Conservation (phyloP, 2,113 vertebrate species). For the Psammodynastes pulverulentus region DNA sequence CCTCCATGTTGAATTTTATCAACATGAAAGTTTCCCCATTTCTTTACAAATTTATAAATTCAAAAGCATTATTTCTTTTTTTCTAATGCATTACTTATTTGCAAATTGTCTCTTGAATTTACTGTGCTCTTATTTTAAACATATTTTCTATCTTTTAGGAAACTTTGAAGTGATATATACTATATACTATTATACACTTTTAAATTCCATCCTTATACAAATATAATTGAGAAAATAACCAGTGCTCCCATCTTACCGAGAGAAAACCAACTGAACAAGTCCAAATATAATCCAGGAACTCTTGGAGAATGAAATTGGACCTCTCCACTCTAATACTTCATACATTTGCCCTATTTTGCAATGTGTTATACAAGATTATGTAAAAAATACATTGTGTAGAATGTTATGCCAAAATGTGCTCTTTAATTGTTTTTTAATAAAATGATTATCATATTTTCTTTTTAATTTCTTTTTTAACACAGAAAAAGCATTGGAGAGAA, state of each 20-base stretch:
- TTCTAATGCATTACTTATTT: background rate
- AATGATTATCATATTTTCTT: slow-evolving; percentile 9
- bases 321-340: background rate
- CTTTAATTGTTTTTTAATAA: slow-evolving; percentile 57
- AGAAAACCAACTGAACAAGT: background rate
- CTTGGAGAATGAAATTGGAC: background rate
- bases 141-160: background rate
- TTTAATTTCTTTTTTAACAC: background rate
- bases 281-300: background rate
- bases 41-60: background rate
- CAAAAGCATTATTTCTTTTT: background rate
- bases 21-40: background rate
- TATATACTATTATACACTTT: background rate
- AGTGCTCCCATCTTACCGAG: background rate
- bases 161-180: background rate
- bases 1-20: background rate
- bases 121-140: background rate
- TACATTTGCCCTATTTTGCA: background rate
- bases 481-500: background rate
- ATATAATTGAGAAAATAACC: background rate
- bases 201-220: background rate
- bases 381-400: background rate
- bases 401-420: slow-evolving; percentile 54
- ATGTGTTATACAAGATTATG: background rate
- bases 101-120: background rate